A percentile compares a stretch with the other conserved stretches of the same genome.
phyloP scores from a whole-genome alignment of 2,797 vertebrate species.

The Coregonus ussuriensis region DNA sequence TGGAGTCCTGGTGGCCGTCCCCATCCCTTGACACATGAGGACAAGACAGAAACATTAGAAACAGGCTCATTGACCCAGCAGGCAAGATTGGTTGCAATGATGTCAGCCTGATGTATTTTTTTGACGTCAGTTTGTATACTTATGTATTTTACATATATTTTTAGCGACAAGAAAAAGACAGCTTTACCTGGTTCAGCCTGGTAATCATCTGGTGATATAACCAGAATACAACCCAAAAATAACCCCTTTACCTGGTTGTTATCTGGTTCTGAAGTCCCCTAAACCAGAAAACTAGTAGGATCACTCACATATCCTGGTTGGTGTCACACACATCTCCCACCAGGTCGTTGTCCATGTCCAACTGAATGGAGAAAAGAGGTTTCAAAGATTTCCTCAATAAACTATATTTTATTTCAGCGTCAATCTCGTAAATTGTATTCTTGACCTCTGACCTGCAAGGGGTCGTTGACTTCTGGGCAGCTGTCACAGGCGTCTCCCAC shows the following conservation, averaged over 20 bases:
- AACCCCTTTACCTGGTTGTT: neutral
- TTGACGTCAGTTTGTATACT: neutral
- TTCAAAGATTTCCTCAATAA: neutral
- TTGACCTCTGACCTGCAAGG: slow-evolving; percentile 83
- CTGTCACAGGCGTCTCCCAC: slow-evolving; percentile 95
- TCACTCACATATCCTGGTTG: slow-evolving; percentile 82
- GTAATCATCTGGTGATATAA: neutral
- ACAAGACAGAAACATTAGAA: neutral
- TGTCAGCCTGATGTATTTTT: neutral
- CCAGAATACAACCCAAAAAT: neutral
- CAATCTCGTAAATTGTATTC: neutral
- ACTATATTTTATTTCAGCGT: neutral
- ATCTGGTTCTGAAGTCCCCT: neutral
- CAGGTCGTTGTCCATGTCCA: slow-evolving; percentile 86
- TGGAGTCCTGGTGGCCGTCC: slow-evolving; percentile 85
- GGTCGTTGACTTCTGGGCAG: slow-evolving; percentile 94
- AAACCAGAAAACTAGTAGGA: neutral
- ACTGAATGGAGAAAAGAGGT: slow-evolving; percentile 67
- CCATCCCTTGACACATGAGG: slow-evolving; percentile 73
- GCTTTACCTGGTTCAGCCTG: neutral
- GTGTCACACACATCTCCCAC: slow-evolving; percentile 88
- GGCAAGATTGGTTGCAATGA: neutral
- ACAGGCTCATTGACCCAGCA: neutral
- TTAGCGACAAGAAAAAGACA: neutral
- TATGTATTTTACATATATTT: neutral